Evolutionary conservation across 2,113 vertebrate genomes (phyloP), one percentile per base, ranked within the genome.

Genomic region (Globicephala melas): DNA sequence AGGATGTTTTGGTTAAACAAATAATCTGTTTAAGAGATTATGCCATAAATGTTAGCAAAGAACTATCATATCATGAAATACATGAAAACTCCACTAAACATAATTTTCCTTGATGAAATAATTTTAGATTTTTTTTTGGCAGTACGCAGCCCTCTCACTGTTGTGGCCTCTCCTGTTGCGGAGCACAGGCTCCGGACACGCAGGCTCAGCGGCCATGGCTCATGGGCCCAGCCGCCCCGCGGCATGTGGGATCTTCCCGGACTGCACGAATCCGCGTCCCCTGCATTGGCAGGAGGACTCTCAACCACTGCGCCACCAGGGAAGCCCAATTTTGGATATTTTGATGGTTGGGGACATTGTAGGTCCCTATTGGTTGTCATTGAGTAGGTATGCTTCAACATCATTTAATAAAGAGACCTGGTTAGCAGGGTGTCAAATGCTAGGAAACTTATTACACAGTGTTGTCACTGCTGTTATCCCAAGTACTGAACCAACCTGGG

Each of bases 401-500:
- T 63, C 25, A 33, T 74, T 96, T 92, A 92, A 80, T 93, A 76
- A 91, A 94, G 41, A 89, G 21, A 23, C 18, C 31, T 86, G 47
- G 79, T 47, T 81, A 85, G n/a, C 38, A 74, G 14, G 8, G 3
- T 67, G 8, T 85, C 36, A 70, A 82, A 91, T 62, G 14, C 12
- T 47, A 83, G 23, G 41, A 17, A 84, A 63, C 10, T 60, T 96
- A 13, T 31, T 91, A 53, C 1, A 80, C 7, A 89, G 25, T 58
- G 33, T 25, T 62, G 8, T 33, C 67, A 38, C n/a, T 87, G 36
- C 1, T 81, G 17, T 79, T 83, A 71, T 89, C 76, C 5, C 70
- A 90, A 92, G 80, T 71, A 86, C 87, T 94, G 10, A 94, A 50
- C 38, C 20, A 68, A 63, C 25, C 31, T 79, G 31, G 63, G 26